Percentiles rank a stretch among this genome's conserved stretches.
Evolutionary conservation across 2,797 vertebrate genomes (phyloP).

Genomic region (Discoglossus pictus): DNA sequence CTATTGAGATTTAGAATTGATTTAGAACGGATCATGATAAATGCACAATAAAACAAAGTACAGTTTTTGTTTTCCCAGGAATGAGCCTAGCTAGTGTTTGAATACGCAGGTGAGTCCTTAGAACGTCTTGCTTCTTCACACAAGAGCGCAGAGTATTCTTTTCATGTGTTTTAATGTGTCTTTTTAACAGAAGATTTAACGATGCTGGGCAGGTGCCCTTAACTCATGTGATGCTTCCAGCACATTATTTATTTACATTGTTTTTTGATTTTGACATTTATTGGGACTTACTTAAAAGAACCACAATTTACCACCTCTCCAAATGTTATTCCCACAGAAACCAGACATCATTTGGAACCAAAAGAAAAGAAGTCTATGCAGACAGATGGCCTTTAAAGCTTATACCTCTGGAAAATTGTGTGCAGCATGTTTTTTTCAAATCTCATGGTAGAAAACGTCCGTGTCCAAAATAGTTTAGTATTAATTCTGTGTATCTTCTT

Average conservation of each 20-base stretch:
- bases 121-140: background rate
- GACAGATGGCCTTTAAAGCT: constrained; percentile 44
- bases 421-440: too few species aligned
- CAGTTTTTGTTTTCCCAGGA: too few species aligned
- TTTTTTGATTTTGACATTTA: constrained; percentile 47
- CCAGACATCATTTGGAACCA: constrained; percentile 7
- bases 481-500: too few species aligned
- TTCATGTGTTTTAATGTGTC: constrained; percentile 17
- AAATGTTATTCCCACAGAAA: constrained; percentile 45
- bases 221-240: constrained; percentile 25
- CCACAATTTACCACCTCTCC: constrained; percentile 35
- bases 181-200: background rate
- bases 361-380: constrained; percentile 15
- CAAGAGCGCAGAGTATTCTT: too few species aligned
- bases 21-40: too few species aligned
- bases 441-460: too few species aligned
- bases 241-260: background rate
- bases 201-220: constrained; percentile 5
- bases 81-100: too few species aligned
- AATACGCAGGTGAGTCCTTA: background rate
- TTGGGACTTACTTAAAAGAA: constrained; percentile 38
- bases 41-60: too few species aligned
- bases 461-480: too few species aligned
- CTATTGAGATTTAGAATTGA: too few species aligned
- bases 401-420: constrained; percentile 37